Evolutionary conservation across 2,888 invertebrate species (phyloP), one percentile per base, ranked within the genome.

Genomic region (Clepsis dumicolana): DNA sequence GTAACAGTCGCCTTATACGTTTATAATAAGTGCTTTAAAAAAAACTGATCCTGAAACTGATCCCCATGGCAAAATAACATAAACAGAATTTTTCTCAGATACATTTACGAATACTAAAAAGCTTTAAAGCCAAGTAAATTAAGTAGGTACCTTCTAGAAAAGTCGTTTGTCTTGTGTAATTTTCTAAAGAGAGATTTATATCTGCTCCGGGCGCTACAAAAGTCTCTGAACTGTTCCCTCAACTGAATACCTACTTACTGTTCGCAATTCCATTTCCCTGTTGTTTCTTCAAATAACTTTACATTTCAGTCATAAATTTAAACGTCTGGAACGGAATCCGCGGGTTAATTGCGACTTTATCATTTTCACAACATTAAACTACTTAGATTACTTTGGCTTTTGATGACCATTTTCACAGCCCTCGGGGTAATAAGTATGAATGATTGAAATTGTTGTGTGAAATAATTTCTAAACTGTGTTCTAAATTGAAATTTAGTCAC

Each of bases 241-340:
- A 64, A 70, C 65, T 70, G 69, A 65, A 65, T 71, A 60, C 76
- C 73, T 70, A 67, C 64, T 64, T 44, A 68, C 72, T 71, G 63
- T 71, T 74, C 73, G 70, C 71, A 72, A 74, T 74, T 78, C 74
- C 72, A 76, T 80, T 80, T 76, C 71, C 70, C 72, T 75, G 60
- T 70, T 65, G 68, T 70, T 70, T 50, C 65, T 70, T 70, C 38
- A 70, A 66, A 70, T 65, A 70, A 66, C 61, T 65, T 65, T 70
- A 59, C 63, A 41, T 68, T 68, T 59, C 52, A 68, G 59, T 68
- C 63, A 68, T 68, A 64, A 59, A 64, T 68, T 63, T 64, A 68
- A 64, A 59, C 57, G 68, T 64, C 67, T 67, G 50, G 56, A 67
- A 62, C 32, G 67, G 57, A 32, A 64, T 68, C 52, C 52, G 32